phyloP scores from a whole-genome alignment of 2,797 vertebrate genomes.

The Anguilla marmorata region DNA sequence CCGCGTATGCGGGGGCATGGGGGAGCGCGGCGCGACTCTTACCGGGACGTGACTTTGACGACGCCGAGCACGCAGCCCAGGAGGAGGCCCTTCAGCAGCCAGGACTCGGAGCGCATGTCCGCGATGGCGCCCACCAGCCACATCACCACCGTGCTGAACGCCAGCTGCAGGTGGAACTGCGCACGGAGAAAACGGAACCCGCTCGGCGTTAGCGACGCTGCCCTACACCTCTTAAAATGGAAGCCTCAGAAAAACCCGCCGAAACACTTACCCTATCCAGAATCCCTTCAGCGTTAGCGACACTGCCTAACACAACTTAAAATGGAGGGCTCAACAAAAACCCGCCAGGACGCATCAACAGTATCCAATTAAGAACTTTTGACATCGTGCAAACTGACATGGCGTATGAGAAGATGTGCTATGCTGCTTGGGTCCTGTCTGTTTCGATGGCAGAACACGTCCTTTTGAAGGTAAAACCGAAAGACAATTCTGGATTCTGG shows the following conservation, averaged over 20 bases:
- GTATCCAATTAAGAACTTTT: too few species aligned
- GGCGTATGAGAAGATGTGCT: too few species aligned
- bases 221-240: background rate
- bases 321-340: too few species aligned
- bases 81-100: constrained; percentile 90
- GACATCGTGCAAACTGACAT: too few species aligned
- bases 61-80: constrained; percentile 74
- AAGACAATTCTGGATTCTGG: too few species aligned
- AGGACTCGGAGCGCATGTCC: constrained; percentile 87
- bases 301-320: background rate
- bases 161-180: constrained; percentile 70
- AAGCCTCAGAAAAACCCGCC: too few species aligned
- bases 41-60: constrained; percentile 81
- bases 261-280: constrained; percentile 8
- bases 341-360: too few species aligned
- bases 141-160: constrained; percentile 67
- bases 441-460: too few species aligned
- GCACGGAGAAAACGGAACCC: constrained; percentile 58
- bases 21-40: constrained; percentile 5
- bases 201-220: background rate
- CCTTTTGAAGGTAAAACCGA: too few species aligned
- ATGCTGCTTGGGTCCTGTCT: too few species aligned
- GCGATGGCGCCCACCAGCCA: constrained; percentile 82
- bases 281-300: background rate
- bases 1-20: too few species aligned